Conservation (phyloP, 2,113 vertebrate genomes). For the Okapia johnstoni region DNA sequence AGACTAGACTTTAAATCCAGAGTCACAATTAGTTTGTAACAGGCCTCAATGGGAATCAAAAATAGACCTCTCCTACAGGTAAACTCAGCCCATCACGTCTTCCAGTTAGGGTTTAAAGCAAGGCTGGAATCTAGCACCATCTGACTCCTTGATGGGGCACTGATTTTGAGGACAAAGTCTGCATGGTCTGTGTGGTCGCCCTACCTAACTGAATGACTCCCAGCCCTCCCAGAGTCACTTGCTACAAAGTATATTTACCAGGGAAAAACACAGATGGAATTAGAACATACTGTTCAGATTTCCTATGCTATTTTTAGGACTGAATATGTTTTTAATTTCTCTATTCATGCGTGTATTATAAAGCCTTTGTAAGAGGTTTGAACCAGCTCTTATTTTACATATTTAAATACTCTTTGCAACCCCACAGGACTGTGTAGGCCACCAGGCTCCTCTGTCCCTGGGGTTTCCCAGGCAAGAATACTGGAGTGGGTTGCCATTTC, state of each 20-base stretch:
- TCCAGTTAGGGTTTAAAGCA: background rate
- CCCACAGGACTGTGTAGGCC: background rate
- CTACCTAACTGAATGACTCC: background rate
- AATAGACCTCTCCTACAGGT: background rate
- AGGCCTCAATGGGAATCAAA: background rate
- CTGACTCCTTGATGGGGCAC: background rate
- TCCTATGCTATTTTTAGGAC: background rate
- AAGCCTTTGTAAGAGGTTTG: background rate
- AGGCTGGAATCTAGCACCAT: background rate
- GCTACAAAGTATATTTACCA: background rate
- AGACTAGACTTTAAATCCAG: background rate
- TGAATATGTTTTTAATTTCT: background rate
- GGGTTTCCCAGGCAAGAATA: background rate
- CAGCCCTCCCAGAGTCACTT: background rate
- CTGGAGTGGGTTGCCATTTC: background rate
- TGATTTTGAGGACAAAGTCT: background rate
- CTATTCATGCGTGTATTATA: background rate
- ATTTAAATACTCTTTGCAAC: background rate
- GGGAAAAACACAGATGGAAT: background rate
- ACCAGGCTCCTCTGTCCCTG: background rate
- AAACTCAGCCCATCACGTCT: background rate
- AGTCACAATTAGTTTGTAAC: background rate
- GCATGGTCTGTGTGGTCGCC: fast-evolving
- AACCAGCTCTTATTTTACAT: background rate
- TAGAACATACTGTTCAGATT: background rate